Base-by-base conservation (phyloP, 2,797 vertebrate genomes). In the Aeoliscus strigatus region DNA sequence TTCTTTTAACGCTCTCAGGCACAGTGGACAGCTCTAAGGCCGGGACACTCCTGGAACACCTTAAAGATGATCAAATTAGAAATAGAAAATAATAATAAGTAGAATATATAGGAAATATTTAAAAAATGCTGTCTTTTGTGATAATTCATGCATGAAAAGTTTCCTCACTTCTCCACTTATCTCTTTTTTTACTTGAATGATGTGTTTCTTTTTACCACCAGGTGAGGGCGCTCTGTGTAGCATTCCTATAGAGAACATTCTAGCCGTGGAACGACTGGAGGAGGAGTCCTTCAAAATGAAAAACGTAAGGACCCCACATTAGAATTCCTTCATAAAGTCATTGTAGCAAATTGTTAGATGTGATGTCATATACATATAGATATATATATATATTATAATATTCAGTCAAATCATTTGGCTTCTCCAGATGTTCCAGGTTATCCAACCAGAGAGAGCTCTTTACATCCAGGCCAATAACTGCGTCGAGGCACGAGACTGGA, bases 271-370 rank as follows among this genome's bases (percentile, higher is more conserved):
- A 84, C 85, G 89, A 47, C 88, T 99, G 23, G 94, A 99, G 70
- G 96, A 99, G 61, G 94, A 99, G 77, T 99, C 96, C 30, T 99
- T 99, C 81, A 94, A 94, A 80, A 99, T 98, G 96, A 99, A 99
- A 86, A 99, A 99, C 14, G 96, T 99, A 86, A 93, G 92, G 10
- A 31, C 14, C 30, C 5, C 36, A 51, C 39, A 40, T 10, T 15
- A 27, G 13, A 16, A 14, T 12, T 27, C 14, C 21, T 7, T n/a
- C n/a, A 12, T 16, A 7, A 32, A 13, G 14, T 44, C 25, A 14
- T 9, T 31, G 18, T 3, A 21, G 3, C 14, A 17, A 38, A 14
- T 11, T 27, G 37, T 35, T 1, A 33, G 2, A 26, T n/a, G 48
- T 41, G n/a, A n/a, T 41, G 28, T 14, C 14, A 26, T 10, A n/a